Evolutionary conservation across 2,113 vertebrate species (phyloP).

Genomic region (Charina bottae): DNA sequence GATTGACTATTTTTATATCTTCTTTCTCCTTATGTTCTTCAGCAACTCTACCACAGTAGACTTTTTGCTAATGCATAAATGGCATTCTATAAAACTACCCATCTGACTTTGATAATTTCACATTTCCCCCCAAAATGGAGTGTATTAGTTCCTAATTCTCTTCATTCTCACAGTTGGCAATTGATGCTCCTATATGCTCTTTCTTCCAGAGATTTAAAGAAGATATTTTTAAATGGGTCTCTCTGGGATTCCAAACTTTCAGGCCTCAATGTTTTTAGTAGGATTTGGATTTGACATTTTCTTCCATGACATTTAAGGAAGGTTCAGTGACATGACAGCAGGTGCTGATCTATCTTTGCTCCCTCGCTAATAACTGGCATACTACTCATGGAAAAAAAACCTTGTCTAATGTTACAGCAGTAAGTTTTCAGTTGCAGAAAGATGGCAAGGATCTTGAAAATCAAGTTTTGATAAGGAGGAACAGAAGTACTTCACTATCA

Average conservation of each 20-base stretch:
- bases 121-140: background rate
- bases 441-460: slow-evolving; percentile 48
- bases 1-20: background rate
- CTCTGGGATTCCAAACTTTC: slow-evolving; percentile 45
- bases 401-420: slow-evolving; percentile 67
- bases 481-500: slow-evolving; percentile 53
- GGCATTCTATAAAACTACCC: background rate
- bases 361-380: slow-evolving; percentile 62
- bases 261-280: slow-evolving; percentile 28
- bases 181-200: background rate
- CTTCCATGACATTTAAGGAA: slow-evolving; percentile 69
- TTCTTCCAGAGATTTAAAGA: background rate
- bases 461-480: slow-evolving; percentile 53
- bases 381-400: slow-evolving; percentile 63
- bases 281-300: slow-evolving; percentile 60
- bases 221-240: slow-evolving; percentile 20
- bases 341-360: slow-evolving; percentile 83
- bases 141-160: background rate
- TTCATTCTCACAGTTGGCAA: background rate
- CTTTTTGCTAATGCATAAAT: background rate
- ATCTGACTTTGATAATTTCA: background rate
- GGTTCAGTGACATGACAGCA: slow-evolving; percentile 52
- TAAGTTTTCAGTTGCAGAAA: slow-evolving; percentile 51
- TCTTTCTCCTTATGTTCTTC: background rate
- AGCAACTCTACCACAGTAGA: too few species aligned